A percentile compares a stretch with the other conserved stretches of the same genome.
Evolutionary conservation across 2,113 vertebrate species (phyloP).

Genomic region (Cinclus cinclus): DNA sequence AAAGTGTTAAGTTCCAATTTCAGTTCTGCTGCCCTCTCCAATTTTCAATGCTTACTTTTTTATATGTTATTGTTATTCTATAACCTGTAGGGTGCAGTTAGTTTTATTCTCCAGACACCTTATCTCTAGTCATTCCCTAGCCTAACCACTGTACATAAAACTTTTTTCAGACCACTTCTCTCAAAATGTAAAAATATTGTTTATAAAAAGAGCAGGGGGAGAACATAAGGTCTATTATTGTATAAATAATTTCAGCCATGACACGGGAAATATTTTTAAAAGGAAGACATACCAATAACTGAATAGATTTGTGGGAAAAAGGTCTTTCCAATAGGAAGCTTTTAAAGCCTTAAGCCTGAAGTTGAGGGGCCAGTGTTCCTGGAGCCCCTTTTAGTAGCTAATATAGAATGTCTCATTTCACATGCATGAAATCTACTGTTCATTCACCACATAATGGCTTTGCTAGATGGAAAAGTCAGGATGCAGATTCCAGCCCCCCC

Average conservation of each 20-base stretch:
- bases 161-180: neutral
- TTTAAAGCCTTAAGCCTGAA: neutral
- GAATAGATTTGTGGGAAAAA: neutral
- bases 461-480: neutral
- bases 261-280: slow-evolving; percentile 43
- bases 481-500: neutral
- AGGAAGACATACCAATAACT: neutral
- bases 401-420: neutral
- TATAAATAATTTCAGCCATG: slow-evolving; percentile 27
- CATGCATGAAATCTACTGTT: neutral
- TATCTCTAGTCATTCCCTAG: neutral
- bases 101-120: slow-evolving; percentile 13
- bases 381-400: neutral
- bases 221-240: neutral
- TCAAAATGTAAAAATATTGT: neutral
- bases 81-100: neutral
- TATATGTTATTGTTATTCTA: neutral
- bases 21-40: neutral
- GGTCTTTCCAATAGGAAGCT: neutral
- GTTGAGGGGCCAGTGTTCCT: neutral
- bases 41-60: neutral
- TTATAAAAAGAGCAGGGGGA: slow-evolving; percentile 4
- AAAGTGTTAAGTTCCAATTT: neutral
- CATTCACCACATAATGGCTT: neutral
- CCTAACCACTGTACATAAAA: neutral